phyloP scores from a whole-genome alignment of 2,888 invertebrate species.

The Odontocolon sp. region DNA sequence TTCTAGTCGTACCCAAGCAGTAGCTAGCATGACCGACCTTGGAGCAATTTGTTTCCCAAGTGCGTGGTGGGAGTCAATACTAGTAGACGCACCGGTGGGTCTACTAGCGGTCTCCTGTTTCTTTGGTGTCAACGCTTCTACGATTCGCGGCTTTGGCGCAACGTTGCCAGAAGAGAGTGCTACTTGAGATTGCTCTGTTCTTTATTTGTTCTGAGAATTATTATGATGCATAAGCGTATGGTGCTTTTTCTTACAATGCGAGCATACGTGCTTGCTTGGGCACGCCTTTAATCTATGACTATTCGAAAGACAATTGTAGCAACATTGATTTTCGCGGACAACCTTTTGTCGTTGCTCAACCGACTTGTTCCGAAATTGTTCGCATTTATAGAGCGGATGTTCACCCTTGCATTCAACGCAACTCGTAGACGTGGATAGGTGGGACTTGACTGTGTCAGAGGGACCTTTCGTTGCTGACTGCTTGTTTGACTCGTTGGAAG shows the following conservation, averaged over 20 bases:
- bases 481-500: neutral
- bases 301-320: conserved; percentile 45
- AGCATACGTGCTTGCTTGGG: conserved; percentile 25
- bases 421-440: conserved; percentile 1
- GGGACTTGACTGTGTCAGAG: neutral
- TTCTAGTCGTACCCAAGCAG: no score
- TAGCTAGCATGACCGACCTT: neutral
- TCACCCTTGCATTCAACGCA: conserved; percentile 1
- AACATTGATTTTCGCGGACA: conserved; percentile 13
- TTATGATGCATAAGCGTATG: conserved; percentile 35
- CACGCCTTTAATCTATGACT: conserved; percentile 33
- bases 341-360: conserved; percentile 15
- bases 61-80: neutral
- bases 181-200: neutral
- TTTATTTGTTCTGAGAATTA: conserved; percentile 18
- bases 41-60: neutral
- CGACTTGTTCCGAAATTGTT: conserved; percentile 9
- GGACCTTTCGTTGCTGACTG: neutral
- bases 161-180: neutral
- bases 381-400: conserved; percentile 31
- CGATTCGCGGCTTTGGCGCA: neutral
- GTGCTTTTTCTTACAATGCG: conserved; percentile 34
- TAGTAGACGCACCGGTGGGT: neutral
- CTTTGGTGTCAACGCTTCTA: neutral
- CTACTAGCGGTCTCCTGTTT: neutral